phyloP scores from a whole-genome alignment of 2,888 invertebrate species.

The Zygothrica quintamaculata region DNA sequence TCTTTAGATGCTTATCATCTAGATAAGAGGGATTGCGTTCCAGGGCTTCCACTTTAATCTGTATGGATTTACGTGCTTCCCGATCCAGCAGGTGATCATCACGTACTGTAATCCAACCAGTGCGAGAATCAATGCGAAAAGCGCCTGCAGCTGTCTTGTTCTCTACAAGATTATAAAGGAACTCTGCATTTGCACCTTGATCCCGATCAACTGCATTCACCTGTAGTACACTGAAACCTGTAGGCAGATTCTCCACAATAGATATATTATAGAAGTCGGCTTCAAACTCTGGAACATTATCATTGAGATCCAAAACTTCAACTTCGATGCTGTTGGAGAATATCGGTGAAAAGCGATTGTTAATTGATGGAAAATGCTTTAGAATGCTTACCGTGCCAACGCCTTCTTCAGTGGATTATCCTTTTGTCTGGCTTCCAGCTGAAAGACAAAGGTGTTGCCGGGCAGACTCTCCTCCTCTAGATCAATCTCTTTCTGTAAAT shows the following conservation, averaged over 20 bases:
- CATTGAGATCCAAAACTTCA: conserved; percentile 86
- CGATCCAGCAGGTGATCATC: conserved; percentile 91
- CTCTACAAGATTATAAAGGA: conserved; percentile 89
- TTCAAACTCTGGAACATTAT: conserved; percentile 94
- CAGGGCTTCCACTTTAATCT: conserved; percentile 91
- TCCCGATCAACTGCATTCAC: conserved; percentile 92
- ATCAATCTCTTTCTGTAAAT: conserved; percentile 92
- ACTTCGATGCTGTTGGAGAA: conserved; percentile 72
- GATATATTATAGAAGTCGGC: conserved; percentile 96
- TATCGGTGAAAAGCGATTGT: background rate
- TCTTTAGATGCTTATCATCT: conserved; percentile 75
- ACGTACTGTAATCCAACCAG: conserved; percentile 94
- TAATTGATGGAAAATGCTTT: no score
- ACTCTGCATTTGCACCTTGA: conserved; percentile 94
- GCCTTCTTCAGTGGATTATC: conserved; percentile 92
- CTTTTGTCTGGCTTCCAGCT: conserved; percentile 91
- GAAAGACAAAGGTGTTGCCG: conserved; percentile 90
- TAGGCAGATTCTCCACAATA: conserved; percentile 95
- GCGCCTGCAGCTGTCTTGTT: conserved; percentile 89
- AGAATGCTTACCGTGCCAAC: conserved; percentile 85
- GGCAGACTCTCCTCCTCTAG: conserved; percentile 90
- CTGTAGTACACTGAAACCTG: conserved; percentile 87
- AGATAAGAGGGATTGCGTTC: conserved; percentile 89
- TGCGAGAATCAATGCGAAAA: conserved; percentile 91
- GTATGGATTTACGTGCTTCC: conserved; percentile 89